phyloP scores from a whole-genome alignment of 2,888 invertebrate species.

The Parasteatoda lunata region DNA sequence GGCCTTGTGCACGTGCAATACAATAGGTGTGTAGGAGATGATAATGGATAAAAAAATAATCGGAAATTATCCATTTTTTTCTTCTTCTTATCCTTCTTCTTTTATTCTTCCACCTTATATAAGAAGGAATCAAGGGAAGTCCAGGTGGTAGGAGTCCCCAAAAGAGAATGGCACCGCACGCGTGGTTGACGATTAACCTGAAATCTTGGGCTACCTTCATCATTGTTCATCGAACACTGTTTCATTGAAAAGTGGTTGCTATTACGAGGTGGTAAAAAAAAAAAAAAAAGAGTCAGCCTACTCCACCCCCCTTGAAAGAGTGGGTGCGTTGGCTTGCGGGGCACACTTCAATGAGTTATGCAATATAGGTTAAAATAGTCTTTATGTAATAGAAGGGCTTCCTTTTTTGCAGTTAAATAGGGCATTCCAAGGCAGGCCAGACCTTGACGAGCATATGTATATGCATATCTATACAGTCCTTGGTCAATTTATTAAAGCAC shows the following conservation, averaged over 20 bases:
- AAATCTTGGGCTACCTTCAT: constrained; percentile 24
- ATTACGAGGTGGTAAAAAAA: neutral
- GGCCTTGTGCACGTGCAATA: constrained; percentile 4
- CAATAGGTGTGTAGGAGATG: constrained; percentile 19
- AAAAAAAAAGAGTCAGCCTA: constrained; percentile 9
- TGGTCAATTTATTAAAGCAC: no score
- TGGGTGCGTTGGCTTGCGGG: constrained; percentile 40
- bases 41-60: constrained; percentile 4
- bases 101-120: neutral
- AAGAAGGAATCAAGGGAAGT: neutral
- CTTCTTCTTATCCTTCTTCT: neutral
- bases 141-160: constrained; percentile 26
- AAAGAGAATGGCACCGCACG: constrained; percentile 27
- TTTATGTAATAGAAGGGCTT: neutral
- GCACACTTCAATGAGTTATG: neutral
- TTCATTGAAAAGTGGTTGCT: constrained; percentile 5
- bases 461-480: no score
- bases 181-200: constrained; percentile 54
- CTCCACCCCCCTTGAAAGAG: constrained; percentile 27
- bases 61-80: constrained; percentile 33
- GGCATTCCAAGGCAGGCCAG: neutral
- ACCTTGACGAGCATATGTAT: neutral
- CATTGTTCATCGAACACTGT: neutral
- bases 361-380: neutral
- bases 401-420: neutral